phyloP scores from a whole-genome alignment of 2,888 invertebrate species.

The Xanthostigma xanthostigma region DNA sequence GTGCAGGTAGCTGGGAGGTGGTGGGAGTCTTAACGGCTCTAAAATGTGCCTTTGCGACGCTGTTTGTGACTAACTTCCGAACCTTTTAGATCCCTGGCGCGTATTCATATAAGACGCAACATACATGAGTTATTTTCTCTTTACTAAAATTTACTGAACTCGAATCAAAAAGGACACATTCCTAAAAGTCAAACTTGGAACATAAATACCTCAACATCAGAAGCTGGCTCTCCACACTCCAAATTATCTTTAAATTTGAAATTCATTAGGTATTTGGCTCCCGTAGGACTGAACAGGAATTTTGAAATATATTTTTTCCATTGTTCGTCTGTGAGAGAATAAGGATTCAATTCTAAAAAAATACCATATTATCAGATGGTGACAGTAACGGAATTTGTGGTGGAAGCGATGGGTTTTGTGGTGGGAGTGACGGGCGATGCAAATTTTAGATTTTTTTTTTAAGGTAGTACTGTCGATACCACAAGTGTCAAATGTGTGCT shows the following conservation, averaged over 20 bases:
- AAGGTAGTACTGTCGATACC: no score
- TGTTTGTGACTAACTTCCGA: no score
- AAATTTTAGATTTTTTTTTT: no score
- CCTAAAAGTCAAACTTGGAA: neutral
- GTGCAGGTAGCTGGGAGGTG: no score
- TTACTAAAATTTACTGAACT: neutral
- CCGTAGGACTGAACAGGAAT: conserved; percentile 51
- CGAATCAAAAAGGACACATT: neutral
- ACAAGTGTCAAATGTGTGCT: no score
- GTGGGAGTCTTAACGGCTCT: no score
- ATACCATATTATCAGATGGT: conserved; percentile 2
- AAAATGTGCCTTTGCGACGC: no score
- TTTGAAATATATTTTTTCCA: conserved; percentile 49
- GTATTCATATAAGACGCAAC: no score
- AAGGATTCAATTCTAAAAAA: conserved; percentile 30
- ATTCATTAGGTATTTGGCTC: conserved; percentile 52
- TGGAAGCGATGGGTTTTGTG: no score
- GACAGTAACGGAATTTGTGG: no score
- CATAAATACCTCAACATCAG: conserved; percentile 34
- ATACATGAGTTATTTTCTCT: no score
- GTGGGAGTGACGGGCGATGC: neutral
- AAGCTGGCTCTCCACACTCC: conserved; percentile 43
- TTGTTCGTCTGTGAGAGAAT: conserved; percentile 33
- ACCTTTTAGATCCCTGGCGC: no score
- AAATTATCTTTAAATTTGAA: conserved; percentile 46